Evolutionary conservation across 2,113 vertebrate genomes (phyloP).

Genomic region (Lophura nycthemera): DNA sequence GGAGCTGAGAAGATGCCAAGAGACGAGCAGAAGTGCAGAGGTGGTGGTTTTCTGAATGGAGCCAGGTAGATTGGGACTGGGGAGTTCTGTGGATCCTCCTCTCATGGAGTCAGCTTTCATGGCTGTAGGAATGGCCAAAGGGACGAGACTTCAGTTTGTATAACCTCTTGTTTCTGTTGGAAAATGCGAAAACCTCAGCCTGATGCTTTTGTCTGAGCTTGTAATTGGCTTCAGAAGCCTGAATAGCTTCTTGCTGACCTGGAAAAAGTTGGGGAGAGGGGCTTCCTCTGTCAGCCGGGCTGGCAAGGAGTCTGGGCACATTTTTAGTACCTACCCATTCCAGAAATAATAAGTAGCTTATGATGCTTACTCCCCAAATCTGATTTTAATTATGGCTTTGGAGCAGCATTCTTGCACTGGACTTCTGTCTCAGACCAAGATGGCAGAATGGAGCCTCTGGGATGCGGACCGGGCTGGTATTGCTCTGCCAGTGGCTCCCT

Average conservation of each 20-base stretch:
- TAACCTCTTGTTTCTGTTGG: not conserved
- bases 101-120: not conserved
- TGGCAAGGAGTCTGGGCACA: not conserved
- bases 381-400: constrained; percentile 54
- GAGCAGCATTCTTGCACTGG: not conserved
- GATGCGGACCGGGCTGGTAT: not conserved
- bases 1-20: not conserved
- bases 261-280: constrained; percentile 25
- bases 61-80: not conserved
- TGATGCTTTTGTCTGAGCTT: constrained; percentile 24
- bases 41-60: not conserved
- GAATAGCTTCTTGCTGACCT: constrained; percentile 17
- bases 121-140: not conserved
- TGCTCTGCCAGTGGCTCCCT: constrained; percentile 17
- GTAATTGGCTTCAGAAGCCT: constrained; percentile 15
- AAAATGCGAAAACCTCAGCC: not conserved
- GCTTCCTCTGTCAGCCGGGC: not conserved
- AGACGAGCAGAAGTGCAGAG: not conserved
- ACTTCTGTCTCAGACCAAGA: not conserved
- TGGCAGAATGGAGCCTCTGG: not conserved
- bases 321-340: constrained; percentile 49
- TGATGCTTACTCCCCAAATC: constrained; percentile 18
- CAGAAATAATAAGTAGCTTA: constrained; percentile 59
- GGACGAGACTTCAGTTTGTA: not conserved
- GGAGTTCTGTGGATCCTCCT: not conserved